A percentile compares a stretch with the other conserved stretches of the same genome.
These are phyloP conservation scores for Baccha elongata DNA, from an alignment of 2,888 invertebrate species.

Conservation along the genomic window DNA sequence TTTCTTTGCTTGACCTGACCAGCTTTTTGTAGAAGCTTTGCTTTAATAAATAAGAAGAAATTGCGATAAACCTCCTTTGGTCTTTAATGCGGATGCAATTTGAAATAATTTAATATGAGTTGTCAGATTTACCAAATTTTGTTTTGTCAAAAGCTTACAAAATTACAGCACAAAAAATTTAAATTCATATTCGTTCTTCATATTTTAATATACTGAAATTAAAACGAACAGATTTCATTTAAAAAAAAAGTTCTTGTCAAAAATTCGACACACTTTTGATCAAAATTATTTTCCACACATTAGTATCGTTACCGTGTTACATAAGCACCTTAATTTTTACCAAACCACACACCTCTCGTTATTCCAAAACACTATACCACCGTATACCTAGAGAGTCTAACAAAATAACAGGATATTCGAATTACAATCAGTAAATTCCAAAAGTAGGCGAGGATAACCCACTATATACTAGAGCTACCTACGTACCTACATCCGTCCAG, in stretches of 20 bases:
- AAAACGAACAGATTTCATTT: no score
- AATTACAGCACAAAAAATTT: no score
- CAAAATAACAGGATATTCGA: constrained; percentile 65
- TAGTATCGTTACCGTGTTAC: background rate
- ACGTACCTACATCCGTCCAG: background rate
- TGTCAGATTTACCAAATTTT: no score
- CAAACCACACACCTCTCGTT: constrained; percentile 2
- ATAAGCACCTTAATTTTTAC: constrained; percentile 1
- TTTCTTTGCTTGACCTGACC: no score
- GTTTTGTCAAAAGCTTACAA: no score
- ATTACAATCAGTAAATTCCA: constrained; percentile 63
- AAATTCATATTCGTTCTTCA: no score
- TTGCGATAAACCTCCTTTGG: no score
- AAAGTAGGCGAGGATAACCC: constrained; percentile 31
- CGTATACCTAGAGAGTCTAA: background rate
- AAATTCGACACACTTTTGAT: background rate
- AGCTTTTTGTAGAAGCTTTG: no score
- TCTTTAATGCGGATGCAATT: no score
- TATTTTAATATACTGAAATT: no score
- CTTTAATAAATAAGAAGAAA: no score
- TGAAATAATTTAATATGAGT: no score
- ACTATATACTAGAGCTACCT: background rate
- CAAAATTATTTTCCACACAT: constrained; percentile 8
- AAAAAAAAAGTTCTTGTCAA: background rate
- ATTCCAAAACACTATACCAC: background rate